Percentiles rank a stretch among this genome's conserved stretches.
These are phyloP conservation scores for Sphaerophoria rueppellii DNA, from an alignment of 2,888 invertebrate genomes.

Conservation along the genomic window DNA sequence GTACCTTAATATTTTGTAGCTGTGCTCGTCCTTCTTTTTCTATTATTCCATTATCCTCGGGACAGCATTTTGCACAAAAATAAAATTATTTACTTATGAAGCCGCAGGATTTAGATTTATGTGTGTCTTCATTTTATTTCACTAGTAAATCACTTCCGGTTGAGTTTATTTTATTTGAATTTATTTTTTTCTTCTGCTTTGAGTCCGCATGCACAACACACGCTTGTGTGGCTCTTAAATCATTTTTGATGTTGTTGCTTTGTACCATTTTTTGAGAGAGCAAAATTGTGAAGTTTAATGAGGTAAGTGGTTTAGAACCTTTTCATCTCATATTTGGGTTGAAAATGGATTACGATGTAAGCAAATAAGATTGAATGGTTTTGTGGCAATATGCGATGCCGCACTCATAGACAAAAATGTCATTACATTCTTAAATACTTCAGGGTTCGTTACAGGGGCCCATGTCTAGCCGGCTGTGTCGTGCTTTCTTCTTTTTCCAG, in stretches of 20 bases:
- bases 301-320: not conserved
- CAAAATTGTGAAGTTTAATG: not conserved
- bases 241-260: not conserved
- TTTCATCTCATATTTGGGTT: no score
- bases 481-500: no score
- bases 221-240: not conserved
- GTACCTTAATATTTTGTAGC: not conserved
- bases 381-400: no score
- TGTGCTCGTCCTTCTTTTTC: not conserved
- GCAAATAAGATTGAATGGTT: no score
- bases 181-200: not conserved
- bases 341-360: no score
- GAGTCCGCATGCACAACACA: not conserved
- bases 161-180: constrained; percentile 25
- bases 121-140: constrained; percentile 8
- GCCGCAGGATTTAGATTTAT: not conserved
- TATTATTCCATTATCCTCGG: constrained; percentile 9
- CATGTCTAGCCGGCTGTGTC: no score
- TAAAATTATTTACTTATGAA: constrained; percentile 25
- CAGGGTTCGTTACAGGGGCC: no score
- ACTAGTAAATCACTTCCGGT: constrained; percentile 23
- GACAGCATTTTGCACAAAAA: not conserved
- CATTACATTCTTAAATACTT: no score
- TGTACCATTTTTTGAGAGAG: no score
- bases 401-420: no score